These are phyloP conservation scores for Darevskia mixta DNA, from an alignment of 2,797 vertebrate species.

Conservation along the genomic window DNA sequence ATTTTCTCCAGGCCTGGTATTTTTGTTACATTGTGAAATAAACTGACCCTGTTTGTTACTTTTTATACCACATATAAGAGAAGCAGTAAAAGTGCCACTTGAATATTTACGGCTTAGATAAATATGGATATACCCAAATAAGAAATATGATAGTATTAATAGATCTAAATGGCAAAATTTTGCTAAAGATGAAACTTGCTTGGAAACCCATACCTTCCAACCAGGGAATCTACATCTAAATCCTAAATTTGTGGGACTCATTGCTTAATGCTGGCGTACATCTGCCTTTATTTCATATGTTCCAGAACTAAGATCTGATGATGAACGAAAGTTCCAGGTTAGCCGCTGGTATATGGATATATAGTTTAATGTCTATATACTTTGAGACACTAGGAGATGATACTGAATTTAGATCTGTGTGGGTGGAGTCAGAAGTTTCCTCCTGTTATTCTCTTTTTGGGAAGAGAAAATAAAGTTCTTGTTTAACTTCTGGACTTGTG, in stretches of 20 bases:
- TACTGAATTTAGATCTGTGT: neutral
- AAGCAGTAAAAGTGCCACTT: neutral
- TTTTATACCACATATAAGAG: neutral
- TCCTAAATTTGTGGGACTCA: neutral
- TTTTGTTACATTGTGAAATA: neutral
- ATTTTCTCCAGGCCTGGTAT: slow-evolving; percentile 1
- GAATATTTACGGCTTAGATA: neutral
- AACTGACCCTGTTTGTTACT: neutral
- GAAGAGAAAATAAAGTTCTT: neutral
- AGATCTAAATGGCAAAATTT: neutral
- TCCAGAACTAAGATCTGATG: neutral
- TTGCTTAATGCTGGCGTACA: neutral
- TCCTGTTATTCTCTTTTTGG: neutral
- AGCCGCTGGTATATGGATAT: no score
- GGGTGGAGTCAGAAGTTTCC: neutral
- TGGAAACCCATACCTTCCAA: neutral
- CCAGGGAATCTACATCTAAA: no score
- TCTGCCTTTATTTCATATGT: neutral
- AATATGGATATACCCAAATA: neutral
- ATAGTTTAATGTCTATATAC: neutral
- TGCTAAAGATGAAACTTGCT: neutral
- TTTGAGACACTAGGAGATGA: neutral
- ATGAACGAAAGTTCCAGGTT: neutral
- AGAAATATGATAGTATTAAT: neutral
- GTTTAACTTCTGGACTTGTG: neutral